Evolutionary conservation across 2,888 invertebrate genomes (phyloP), one percentile per base, ranked within the genome.

Genomic region (Drosophila cognata): DNA sequence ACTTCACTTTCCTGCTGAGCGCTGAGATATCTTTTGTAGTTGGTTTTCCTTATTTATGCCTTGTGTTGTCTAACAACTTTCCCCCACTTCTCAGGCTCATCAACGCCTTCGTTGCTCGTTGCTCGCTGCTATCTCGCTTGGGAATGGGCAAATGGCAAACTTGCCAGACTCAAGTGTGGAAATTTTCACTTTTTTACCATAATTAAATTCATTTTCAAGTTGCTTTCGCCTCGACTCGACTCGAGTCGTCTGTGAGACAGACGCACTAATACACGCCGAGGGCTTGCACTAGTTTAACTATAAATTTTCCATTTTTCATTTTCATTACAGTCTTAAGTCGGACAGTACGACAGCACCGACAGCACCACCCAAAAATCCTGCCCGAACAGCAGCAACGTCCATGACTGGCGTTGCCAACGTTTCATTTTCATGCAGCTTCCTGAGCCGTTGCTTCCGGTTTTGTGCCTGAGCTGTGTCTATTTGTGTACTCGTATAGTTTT

Each of bases 171-270:
- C 77, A 84, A 91, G 92, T 91, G 90, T 91, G 82, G 82, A 87
- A 87, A 88, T 88, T 92, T 91, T 90, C 91, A 91, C 90, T 91
- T 91, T 91, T 89, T 83, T 83, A 78, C 78, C 83, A 84, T 91
- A 91, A 92, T 91, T 91, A 91, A 91, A 91, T 90, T 90, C 81
- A 84, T 92, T 82, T 90, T 84, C 65, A 79, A 79, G 84, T 86
- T 84, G 68, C 72, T 75, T 72, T 75, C 71, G 68, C 69, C 70
- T 57, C 61, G 1, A 2, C 35, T 72, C 74, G 68, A 62, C 71
- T 46, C 65, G 67, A 75, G 35, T 35, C n/a, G 36, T 38, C 21
- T 38, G 65, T 77, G 68, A 59, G 71, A 73, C 58, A 66, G 41
- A 46, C 60, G 52, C 48, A 66, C 51, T 69, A 58, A 69, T 58